Base-by-base conservation (phyloP, 2,888 invertebrate genomes). In the Synanthedon formicaeformis region DNA sequence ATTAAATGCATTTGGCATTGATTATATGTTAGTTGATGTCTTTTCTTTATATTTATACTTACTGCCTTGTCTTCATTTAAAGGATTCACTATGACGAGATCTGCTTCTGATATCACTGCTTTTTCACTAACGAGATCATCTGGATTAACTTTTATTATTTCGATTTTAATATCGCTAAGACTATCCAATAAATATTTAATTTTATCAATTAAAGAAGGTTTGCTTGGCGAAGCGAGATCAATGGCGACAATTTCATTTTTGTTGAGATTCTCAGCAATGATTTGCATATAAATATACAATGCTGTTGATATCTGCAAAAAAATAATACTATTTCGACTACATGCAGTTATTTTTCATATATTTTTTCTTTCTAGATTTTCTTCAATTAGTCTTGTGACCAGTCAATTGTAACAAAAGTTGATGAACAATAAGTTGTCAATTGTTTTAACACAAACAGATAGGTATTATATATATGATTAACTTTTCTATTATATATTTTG, bases 251-350 rank as follows among this genome's bases (percentile, higher is more conserved):
- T 41, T 12, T 14, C 56, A 14, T 58, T 65, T 8, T 69, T 59
- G 3, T 60, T 62, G 2, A 63, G 34, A 57, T 71, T 69, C 58
- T 70, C 68, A 11, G 60, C 59, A 11, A 69, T 62, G 3, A 63
- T 64, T 67, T 70, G 71, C 4, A 65, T 49, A 40, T 59, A 64
- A 52, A 64, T 48, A 10, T 53, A 49, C 13, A 55, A 48, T 4
- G 45, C 11, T 12, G 49, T 49, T 16, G 13, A 23, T 48, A 40
- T 40, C 50, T 50, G 50, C 12, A 6, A 50, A 10, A 34, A 34
- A 14, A 53, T 48, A 12, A 41, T 34, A 34, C 27, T 27, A 8
- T 27, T 27, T 8, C 34, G 10, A 34, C 34, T 34, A 34, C 10
- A 34, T 34, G 10, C 34, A 34, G 2, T 10, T 0, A 34, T 34